Evolutionary conservation across 2,113 vertebrate species (phyloP).

Genomic region (Junco hyemalis): DNA sequence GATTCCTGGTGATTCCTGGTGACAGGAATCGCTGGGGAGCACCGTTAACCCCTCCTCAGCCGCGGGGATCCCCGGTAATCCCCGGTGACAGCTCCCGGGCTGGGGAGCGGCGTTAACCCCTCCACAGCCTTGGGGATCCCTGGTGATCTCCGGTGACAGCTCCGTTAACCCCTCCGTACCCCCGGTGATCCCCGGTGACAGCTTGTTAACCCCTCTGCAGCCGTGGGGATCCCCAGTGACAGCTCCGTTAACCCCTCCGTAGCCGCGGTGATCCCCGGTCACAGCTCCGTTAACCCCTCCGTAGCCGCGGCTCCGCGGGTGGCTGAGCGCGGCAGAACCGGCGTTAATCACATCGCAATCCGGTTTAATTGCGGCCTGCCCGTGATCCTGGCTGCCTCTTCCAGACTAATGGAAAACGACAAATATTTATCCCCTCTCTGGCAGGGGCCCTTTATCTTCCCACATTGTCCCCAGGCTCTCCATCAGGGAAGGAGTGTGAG

Average conservation of each 20-base stretch:
- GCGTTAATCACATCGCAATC: slow-evolving; percentile 18
- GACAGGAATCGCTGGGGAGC: no score
- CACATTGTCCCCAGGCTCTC: slow-evolving; percentile 6
- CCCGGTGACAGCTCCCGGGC: no score
- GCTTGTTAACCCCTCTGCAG: no score
- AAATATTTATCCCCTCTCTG: slow-evolving; percentile 32
- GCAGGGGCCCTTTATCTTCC: slow-evolving; percentile 2
- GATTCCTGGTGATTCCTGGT: no score
- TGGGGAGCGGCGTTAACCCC: no score
- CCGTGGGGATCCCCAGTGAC: not conserved
- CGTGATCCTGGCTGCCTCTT: not conserved
- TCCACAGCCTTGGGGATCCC: no score
- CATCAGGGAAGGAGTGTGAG: not conserved
- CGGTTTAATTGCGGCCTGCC: not conserved
- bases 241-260: not conserved
- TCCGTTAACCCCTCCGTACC: no score
- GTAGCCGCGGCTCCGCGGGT: not conserved
- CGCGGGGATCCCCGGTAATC: no score
- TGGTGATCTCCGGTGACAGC: no score
- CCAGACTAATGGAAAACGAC: slow-evolving; percentile 29
- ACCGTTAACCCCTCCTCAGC: no score
- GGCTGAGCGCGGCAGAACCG: not conserved
- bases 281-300: not conserved
- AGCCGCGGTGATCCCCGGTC: not conserved
- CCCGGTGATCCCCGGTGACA: no score